A percentile compares a stretch with the other conserved stretches of the same genome.
Evolutionary conservation across 2,888 invertebrate genomes (phyloP).

Genomic region (Eupeodes luniger): DNA sequence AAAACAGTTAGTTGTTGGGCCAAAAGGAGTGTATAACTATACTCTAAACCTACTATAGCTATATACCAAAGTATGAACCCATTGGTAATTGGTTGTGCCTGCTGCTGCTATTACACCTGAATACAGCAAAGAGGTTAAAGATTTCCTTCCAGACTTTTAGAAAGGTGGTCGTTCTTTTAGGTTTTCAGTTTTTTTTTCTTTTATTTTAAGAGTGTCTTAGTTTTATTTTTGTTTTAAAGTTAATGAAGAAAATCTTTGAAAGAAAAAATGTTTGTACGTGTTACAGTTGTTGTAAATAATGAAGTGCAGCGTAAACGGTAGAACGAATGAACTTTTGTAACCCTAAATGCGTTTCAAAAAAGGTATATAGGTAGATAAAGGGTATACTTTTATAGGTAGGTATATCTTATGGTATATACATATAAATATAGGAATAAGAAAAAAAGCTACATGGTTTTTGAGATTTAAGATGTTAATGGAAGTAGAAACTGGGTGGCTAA

Average conservation of each 20-base stretch:
- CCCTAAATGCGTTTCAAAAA: constrained; percentile 35
- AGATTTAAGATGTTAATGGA: constrained; percentile 22
- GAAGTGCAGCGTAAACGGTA: constrained; percentile 50
- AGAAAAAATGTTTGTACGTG: constrained; percentile 52
- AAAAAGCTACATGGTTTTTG: constrained; percentile 7
- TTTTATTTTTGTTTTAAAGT: constrained; percentile 42
- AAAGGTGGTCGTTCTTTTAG: constrained; percentile 47
- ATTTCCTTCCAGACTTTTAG: constrained; percentile 60
- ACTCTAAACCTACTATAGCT: not conserved
- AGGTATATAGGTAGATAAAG: not conserved
- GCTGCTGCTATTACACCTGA: constrained; percentile 73
- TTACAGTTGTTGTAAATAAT: constrained; percentile 60
- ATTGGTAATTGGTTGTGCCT: constrained; percentile 71
- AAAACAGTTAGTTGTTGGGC: constrained; percentile 68
- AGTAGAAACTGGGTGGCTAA: constrained; percentile 35
- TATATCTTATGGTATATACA: not conserved
- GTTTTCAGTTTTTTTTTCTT: constrained; percentile 15
- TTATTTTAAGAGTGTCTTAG: constrained; percentile 10
- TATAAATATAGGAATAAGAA: not conserved
- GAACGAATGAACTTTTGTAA: constrained; percentile 47
- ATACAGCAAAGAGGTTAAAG: constrained; percentile 69
- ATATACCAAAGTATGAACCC: constrained; percentile 14
- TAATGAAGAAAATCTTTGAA: constrained; percentile 53
- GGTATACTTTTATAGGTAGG: not conserved
- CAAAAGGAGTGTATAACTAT: constrained; percentile 9